These are phyloP conservation scores for Pogonocichla stellata DNA, from an alignment of 2,113 vertebrate genomes.

Conservation along the genomic window DNA sequence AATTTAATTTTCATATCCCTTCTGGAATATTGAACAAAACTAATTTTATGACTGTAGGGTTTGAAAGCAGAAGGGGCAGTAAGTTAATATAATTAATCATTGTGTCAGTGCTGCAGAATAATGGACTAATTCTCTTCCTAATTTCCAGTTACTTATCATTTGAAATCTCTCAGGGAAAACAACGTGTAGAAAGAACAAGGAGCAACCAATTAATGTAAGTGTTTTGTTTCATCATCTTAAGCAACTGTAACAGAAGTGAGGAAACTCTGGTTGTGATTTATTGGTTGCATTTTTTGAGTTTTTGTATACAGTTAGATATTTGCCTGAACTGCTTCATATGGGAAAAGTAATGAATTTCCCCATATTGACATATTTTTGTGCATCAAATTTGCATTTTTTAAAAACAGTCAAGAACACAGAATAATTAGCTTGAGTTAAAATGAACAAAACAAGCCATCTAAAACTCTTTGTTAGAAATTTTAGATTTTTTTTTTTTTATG, in stretches of 20 bases:
- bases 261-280: neutral
- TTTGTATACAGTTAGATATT: neutral
- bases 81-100: slow-evolving; percentile 69
- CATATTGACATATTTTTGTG: neutral
- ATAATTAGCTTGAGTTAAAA: neutral
- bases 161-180: slow-evolving; percentile 49
- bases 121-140: slow-evolving; percentile 56
- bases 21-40: slow-evolving; percentile 56
- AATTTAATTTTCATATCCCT: slow-evolving; percentile 63
- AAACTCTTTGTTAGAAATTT: neutral
- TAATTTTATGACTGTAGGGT: slow-evolving; percentile 57
- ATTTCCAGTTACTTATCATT: slow-evolving; percentile 60
- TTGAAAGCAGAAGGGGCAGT: slow-evolving; percentile 58
- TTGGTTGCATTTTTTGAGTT: neutral
- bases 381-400: neutral
- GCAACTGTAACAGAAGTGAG: neutral
- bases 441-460: neutral
- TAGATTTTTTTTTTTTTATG: neutral
- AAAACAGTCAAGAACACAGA: neutral
- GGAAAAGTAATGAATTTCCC: neutral
- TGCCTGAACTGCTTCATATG: neutral
- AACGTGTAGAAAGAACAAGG: slow-evolving; percentile 8
- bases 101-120: slow-evolving; percentile 58
- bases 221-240: slow-evolving; percentile 31
- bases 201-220: slow-evolving; percentile 7